Evolutionary conservation across 2,113 vertebrate species (phyloP).

Genomic region (Noturus placidus): DNA sequence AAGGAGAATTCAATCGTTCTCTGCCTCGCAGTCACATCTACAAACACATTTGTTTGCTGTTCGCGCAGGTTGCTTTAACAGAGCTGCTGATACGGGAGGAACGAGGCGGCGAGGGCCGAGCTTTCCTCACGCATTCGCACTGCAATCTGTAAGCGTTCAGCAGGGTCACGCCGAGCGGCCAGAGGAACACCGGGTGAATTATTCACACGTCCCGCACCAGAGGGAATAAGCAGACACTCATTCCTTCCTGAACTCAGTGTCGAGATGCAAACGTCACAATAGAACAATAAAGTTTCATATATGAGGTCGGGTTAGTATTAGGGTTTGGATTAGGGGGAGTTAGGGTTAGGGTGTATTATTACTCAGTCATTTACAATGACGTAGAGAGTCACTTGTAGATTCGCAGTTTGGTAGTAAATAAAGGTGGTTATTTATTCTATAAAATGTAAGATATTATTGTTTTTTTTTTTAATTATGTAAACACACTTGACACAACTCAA

Average conservation of each 20-base stretch:
- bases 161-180: conserved; percentile 4
- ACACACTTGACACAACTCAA: too few species aligned
- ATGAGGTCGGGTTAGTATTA: background rate
- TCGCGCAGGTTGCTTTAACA: conserved; percentile 52
- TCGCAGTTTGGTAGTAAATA: too few species aligned
- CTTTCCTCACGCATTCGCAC: conserved; percentile 64
- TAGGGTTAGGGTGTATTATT: background rate
- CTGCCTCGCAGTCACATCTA: conserved; percentile 67
- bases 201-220: conserved; percentile 28
- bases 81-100: conserved; percentile 62
- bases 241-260: background rate
- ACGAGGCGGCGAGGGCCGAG: conserved; percentile 59
- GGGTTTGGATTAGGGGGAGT: too few species aligned
- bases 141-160: conserved; percentile 62
- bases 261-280: fast-evolving
- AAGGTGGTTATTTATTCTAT: too few species aligned
- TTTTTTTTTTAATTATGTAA: too few species aligned
- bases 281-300: background rate
- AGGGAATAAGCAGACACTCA: conserved; percentile 10
- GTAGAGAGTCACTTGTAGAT: too few species aligned
- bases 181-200: conserved; percentile 18
- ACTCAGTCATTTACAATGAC: background rate
- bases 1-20: conserved; percentile 72
- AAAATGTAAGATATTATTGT: too few species aligned
- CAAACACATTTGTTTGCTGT: conserved; percentile 68